A percentile compares a stretch with the other conserved stretches of the same genome.
These are phyloP conservation scores for Styela plicata DNA, from an alignment of 23 tunicate species.

Conservation along the genomic window DNA sequence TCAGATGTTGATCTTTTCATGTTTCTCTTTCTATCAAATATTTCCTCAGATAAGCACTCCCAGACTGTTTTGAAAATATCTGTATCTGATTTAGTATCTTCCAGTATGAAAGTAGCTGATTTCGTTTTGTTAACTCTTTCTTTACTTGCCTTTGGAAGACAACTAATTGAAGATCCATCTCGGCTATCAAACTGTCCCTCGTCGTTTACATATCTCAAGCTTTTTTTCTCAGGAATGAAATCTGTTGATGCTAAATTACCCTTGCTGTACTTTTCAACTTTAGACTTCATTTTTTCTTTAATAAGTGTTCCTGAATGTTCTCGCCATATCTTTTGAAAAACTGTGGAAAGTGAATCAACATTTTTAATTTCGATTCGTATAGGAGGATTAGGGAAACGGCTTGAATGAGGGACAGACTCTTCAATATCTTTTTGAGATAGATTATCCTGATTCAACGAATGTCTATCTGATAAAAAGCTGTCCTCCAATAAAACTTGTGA, in stretches of 20 bases:
- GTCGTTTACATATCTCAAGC: not conserved
- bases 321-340: conserved; percentile 3
- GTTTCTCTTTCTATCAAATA: not conserved
- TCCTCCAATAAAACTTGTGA: too few species aligned
- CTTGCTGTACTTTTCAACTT: not conserved
- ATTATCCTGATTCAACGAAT: too few species aligned
- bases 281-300: not conserved
- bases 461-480: too few species aligned
- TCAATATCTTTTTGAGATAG: too few species aligned
- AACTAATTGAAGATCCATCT: too few species aligned
- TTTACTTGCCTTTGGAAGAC: not conserved
- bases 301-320: not conserved
- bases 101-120: not conserved
- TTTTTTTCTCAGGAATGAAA: not conserved
- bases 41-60: conserved; percentile 3
- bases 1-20: not conserved
- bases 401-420: too few species aligned
- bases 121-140: not conserved
- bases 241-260: not conserved
- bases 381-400: not conserved
- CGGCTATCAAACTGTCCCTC: not conserved
- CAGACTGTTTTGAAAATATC: conserved; percentile 19
- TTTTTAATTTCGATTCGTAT: not conserved
- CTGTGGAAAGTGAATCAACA: conserved; percentile 11
- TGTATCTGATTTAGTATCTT: not conserved